These are phyloP conservation scores for Zhuqinia jingwanae DNA, from an alignment of 2,888 invertebrate species.

Conservation along the genomic window DNA sequence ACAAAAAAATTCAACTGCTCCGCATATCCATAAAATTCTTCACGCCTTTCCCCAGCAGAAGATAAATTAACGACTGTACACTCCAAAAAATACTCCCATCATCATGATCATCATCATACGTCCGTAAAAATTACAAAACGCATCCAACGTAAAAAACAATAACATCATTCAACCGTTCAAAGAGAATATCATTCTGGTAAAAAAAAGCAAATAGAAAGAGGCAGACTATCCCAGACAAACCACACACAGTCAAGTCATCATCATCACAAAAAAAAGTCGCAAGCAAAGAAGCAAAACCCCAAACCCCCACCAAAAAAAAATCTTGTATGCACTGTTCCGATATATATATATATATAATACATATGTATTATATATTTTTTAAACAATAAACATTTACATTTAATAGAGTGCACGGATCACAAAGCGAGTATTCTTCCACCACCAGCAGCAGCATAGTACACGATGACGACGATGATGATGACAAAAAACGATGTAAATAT, in stretches of 20 bases:
- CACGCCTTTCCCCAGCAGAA: conserved; percentile 62
- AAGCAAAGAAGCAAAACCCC: background rate
- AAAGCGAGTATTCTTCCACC: background rate
- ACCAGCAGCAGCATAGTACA: background rate
- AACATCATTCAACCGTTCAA: conserved; percentile 15
- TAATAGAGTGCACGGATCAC: conserved; percentile 32
- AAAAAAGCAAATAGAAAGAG: background rate
- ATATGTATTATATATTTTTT: conserved; percentile 30
- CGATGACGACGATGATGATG: conserved; percentile 26
- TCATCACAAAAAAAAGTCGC: background rate
- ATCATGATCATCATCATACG: background rate
- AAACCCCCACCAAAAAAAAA: conserved; percentile 2
- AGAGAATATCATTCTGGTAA: background rate
- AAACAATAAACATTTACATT: conserved; percentile 40
- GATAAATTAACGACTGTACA: conserved; percentile 35
- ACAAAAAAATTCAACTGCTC: background rate
- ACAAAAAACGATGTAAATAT: conserved; percentile 78
- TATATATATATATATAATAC: too few species aligned
- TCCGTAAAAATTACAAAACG: conserved; percentile 9
- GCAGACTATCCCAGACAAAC: background rate
- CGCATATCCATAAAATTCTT: background rate
- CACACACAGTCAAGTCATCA: background rate
- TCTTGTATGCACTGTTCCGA: too few species aligned
- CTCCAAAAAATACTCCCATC: background rate
- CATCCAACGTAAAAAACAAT: conserved; percentile 51